phyloP scores from a whole-genome alignment of 2,888 invertebrate genomes.

The Mactromeris polynyma region DNA sequence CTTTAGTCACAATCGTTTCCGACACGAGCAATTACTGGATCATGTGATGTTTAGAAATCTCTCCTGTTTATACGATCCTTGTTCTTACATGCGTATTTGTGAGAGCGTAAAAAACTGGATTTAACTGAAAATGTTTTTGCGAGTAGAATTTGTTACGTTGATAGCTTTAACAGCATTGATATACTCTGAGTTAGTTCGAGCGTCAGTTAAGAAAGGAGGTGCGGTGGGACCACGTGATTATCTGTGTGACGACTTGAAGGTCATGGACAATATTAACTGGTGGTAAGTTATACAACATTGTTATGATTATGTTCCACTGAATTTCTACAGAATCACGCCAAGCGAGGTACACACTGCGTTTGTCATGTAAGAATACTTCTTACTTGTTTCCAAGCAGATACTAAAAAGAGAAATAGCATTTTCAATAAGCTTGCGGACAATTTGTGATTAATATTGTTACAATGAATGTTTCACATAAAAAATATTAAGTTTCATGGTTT shows the following conservation, averaged over 20 bases:
- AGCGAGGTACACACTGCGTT: too few relatives aligned
- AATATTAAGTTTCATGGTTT: too few relatives aligned
- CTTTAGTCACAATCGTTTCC: not conserved
- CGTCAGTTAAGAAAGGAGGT: constrained; percentile 32
- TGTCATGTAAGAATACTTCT: too few relatives aligned
- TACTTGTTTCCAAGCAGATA: too few relatives aligned
- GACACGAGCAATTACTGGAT: not conserved
- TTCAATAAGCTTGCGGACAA: too few relatives aligned
- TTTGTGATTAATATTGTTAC: too few relatives aligned
- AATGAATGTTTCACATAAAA: too few relatives aligned
- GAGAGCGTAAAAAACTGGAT: not conserved
- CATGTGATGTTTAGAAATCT: not conserved
- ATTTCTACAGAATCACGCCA: too few relatives aligned
- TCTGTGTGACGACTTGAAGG: constrained; percentile 48
- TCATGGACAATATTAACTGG: constrained; percentile 38
- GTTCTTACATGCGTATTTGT: not conserved
- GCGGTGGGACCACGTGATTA: constrained; percentile 22
- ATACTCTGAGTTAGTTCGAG: not conserved
- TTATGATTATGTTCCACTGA: not conserved
- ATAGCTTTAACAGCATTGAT: not conserved
- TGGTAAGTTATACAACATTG: constrained; percentile 17
- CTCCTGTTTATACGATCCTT: not conserved
- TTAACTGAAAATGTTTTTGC: not conserved
- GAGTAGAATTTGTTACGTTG: not conserved
- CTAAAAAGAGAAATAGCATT: too few relatives aligned